Conservation (phyloP, 2,113 vertebrate genomes). For the Gasterosteus nipponicus region DNA sequence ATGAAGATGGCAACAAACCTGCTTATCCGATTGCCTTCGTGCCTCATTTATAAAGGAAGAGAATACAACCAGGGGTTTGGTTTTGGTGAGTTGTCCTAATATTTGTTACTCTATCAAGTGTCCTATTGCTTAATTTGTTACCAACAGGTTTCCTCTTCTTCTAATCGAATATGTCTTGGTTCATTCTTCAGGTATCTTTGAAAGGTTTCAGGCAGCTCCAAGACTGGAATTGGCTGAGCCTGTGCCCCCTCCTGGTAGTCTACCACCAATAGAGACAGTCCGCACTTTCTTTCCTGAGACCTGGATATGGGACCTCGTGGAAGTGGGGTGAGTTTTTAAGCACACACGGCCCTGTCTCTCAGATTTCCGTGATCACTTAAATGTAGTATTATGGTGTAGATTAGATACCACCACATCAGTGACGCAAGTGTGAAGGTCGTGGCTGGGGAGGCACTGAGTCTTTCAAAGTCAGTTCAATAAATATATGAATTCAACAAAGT, state of each 20-base stretch:
- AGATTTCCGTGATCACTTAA: no score
- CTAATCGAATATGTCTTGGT: background rate
- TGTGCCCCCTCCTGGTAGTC: no score
- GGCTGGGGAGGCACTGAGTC: no score
- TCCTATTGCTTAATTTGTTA: background rate
- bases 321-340: slow-evolving; percentile 78
- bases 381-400: background rate
- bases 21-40: slow-evolving; percentile 36
- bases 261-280: slow-evolving; percentile 50
- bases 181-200: background rate
- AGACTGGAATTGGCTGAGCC: no score
- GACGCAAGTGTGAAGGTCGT: no score
- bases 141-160: background rate
- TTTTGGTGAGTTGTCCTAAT: slow-evolving; percentile 39
- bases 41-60: slow-evolving; percentile 53
- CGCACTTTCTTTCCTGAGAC: slow-evolving; percentile 89
- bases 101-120: slow-evolving; percentile 53
- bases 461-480: no score
- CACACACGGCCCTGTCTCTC: background rate
- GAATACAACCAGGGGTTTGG: slow-evolving; percentile 14
- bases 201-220: no score
- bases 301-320: slow-evolving; percentile 87
- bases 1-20: slow-evolving; percentile 82
- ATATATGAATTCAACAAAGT: no score
- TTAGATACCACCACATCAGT: no score